Conservation (phyloP, 2,113 vertebrate species). For the Prietella phreatophila region DNA sequence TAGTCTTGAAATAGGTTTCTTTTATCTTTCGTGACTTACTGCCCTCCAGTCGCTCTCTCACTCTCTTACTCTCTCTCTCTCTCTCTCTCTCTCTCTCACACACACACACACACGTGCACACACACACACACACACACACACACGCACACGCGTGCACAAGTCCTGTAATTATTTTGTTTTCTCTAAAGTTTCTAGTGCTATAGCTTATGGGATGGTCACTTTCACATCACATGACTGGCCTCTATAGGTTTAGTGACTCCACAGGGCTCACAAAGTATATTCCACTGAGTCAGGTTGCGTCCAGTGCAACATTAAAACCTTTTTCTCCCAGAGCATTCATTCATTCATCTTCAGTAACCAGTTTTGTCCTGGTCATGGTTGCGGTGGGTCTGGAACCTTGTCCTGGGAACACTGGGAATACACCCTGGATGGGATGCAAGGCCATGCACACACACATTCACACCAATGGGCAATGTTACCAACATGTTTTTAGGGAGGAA, state of each 20-base stretch:
- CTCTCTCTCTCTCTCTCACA: too few relatives aligned
- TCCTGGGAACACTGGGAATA: not conserved
- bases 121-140: not conserved
- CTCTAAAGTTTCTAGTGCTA: not conserved
- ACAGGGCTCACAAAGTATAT: not conserved
- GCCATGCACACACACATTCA: not conserved
- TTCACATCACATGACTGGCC: not conserved
- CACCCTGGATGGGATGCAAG: not conserved
- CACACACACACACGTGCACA: not conserved
- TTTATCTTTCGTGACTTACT: conserved; percentile 16
- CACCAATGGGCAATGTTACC: not conserved
- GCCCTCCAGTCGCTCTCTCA: too few relatives aligned
- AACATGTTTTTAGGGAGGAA: not conserved
- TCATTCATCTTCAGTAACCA: too few relatives aligned
- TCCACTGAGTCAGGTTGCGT: too few relatives aligned
- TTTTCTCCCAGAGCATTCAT: not conserved
- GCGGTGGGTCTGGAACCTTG: not conserved
- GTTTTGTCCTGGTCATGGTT: not conserved
- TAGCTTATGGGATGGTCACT: not conserved
- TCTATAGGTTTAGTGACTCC: not conserved
- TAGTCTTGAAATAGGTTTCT: conserved; percentile 9
- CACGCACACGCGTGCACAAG: not conserved
- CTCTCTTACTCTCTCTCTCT: too few relatives aligned
- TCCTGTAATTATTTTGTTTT: conserved; percentile 16
- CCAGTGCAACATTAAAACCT: too few relatives aligned